phyloP scores from a whole-genome alignment of 1,140 invertebrate genomes.

The Medauroidea extradentata region DNA sequence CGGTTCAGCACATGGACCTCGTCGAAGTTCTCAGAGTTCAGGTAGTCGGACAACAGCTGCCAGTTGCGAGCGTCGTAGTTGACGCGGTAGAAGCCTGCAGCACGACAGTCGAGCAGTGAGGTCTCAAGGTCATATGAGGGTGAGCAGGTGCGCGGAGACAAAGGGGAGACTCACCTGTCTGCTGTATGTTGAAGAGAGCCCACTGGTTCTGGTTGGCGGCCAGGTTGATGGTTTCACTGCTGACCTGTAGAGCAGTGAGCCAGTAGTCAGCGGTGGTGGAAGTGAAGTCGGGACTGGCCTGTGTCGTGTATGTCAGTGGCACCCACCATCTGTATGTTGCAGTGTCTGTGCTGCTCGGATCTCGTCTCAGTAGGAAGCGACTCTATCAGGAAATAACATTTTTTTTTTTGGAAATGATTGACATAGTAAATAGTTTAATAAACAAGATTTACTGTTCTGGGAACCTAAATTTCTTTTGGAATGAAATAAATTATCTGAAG shows the following conservation, averaged over 20 bases:
- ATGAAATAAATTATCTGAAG: no score
- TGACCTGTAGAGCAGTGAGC: background rate
- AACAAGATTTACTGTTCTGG: no score
- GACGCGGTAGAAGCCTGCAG: slow-evolving; percentile 55
- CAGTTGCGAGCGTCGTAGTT: slow-evolving; percentile 52
- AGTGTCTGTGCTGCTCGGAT: no score
- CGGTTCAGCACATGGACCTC: slow-evolving; percentile 47
- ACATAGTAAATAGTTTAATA: no score
- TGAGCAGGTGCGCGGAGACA: slow-evolving; percentile 3
- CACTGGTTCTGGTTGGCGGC: background rate
- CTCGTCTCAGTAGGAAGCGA: no score
- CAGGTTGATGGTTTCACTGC: background rate
- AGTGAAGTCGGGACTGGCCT: background rate
- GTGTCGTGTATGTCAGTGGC: background rate
- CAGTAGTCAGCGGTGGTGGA: background rate
- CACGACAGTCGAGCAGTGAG: no score
- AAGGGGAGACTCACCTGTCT: no score
- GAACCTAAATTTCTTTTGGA: no score
- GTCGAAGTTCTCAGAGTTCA: slow-evolving; percentile 24
- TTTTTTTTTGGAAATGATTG: no score
- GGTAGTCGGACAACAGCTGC: slow-evolving; percentile 39
- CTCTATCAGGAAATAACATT: no score
- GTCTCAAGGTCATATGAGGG: no score
- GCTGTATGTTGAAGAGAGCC: slow-evolving; percentile 6
- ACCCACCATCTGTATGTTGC: background rate